These are phyloP conservation scores for Drosophila infuscata DNA, from an alignment of 2,888 invertebrate species.

Conservation along the genomic window DNA sequence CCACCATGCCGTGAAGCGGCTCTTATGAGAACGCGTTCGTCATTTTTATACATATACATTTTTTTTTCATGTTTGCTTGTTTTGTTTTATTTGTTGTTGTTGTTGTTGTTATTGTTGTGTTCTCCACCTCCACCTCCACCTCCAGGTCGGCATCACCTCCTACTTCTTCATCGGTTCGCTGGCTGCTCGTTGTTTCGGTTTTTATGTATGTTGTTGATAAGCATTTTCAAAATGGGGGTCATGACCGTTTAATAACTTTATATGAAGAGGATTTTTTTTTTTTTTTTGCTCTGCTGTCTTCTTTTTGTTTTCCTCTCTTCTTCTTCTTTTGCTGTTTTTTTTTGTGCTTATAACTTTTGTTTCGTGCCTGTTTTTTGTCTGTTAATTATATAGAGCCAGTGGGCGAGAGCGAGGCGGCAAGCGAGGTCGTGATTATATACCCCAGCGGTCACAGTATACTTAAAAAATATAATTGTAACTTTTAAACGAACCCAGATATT, in stretches of 20 bases:
- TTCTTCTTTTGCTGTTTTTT: slow-evolving; percentile 36
- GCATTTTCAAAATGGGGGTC: slow-evolving; percentile 80
- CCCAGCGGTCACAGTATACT: slow-evolving; percentile 10
- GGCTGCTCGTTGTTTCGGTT: slow-evolving; percentile 47
- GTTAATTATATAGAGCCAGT: slow-evolving; percentile 52
- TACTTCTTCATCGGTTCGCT: neutral
- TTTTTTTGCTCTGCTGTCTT: slow-evolving; percentile 23
- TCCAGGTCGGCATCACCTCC: neutral
- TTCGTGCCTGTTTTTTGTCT: slow-evolving; percentile 49
- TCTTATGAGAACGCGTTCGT: slow-evolving; percentile 43
- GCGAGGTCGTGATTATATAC: slow-evolving; percentile 8
- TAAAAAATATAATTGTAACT: slow-evolving; percentile 21
- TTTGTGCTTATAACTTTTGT: slow-evolving; percentile 38
- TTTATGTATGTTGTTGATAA: slow-evolving; percentile 72
- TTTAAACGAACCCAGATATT: slow-evolving; percentile 24
- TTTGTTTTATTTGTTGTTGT: slow-evolving; percentile 7
- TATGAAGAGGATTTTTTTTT: slow-evolving; percentile 54
- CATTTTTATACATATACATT: slow-evolving; percentile 21
- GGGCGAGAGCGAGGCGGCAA: slow-evolving; percentile 12
- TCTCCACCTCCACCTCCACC: slow-evolving; percentile 13
- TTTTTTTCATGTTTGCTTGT: slow-evolving; percentile 50
- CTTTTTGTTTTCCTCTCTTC: slow-evolving; percentile 12
- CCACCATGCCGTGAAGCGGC: neutral
- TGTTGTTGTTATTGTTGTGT: slow-evolving; percentile 14
- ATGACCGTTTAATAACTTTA: slow-evolving; percentile 82